Evolutionary conservation across 2,797 vertebrate genomes (phyloP).

Genomic region (Amblyopsis hoosieri): DNA sequence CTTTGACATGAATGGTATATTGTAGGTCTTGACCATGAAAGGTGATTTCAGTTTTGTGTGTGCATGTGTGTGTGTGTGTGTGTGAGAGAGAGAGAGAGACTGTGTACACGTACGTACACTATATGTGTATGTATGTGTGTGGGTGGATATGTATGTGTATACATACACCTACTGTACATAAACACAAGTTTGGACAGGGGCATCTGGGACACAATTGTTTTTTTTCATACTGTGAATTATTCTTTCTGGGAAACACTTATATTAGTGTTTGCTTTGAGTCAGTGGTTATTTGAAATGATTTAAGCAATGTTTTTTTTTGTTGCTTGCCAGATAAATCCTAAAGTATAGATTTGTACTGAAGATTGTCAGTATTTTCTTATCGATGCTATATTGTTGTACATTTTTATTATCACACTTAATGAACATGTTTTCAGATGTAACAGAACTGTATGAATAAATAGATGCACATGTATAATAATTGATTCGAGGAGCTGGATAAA

Average conservation of each 20-base stretch:
- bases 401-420: constrained; percentile 79
- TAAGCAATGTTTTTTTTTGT: constrained; percentile 63
- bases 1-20: constrained; percentile 57
- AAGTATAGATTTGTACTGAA: constrained; percentile 83
- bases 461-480: constrained; percentile 71
- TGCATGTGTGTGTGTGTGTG: constrained; percentile 26
- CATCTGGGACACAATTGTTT: constrained; percentile 39
- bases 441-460: constrained; percentile 65
- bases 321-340: constrained; percentile 78
- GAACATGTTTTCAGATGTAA: constrained; percentile 70
- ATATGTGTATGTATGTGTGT: constrained; percentile 33
- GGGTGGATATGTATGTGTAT: constrained; percentile 19
- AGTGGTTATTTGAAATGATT: constrained; percentile 56
- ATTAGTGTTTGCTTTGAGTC: constrained; percentile 44
- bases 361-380: constrained; percentile 86
- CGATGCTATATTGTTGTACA: constrained; percentile 72
- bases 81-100: too few relatives aligned
- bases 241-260: constrained; percentile 47
- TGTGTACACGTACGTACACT: too few relatives aligned
- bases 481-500: constrained; percentile 73
- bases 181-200: constrained; percentile 12
- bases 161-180: too few relatives aligned
- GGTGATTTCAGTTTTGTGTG: constrained; percentile 36
- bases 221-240: constrained; percentile 80
- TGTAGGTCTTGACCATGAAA: constrained; percentile 33